These are phyloP conservation scores for Argyra leucocephala DNA, from an alignment of 2,888 invertebrate species.

Conservation along the genomic window DNA sequence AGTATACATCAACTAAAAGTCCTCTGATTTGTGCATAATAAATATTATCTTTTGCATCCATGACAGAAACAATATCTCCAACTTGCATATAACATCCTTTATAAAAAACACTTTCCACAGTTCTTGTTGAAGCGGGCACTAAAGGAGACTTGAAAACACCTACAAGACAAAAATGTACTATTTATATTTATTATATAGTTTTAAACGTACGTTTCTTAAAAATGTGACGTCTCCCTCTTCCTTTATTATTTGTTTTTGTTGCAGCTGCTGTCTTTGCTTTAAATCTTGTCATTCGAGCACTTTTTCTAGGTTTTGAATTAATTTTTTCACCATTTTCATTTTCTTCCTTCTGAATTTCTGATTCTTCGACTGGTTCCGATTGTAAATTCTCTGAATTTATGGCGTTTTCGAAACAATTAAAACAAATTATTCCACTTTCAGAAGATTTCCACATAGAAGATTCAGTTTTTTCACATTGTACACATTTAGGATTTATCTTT, in stretches of 20 bases:
- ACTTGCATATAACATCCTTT: slow-evolving; percentile 73
- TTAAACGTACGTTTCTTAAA: slow-evolving; percentile 57
- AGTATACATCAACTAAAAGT: slow-evolving; percentile 82
- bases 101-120: slow-evolving; percentile 54
- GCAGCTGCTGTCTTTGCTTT: slow-evolving; percentile 47
- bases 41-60: slow-evolving; percentile 62
- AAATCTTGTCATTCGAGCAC: slow-evolving; percentile 29
- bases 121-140: slow-evolving; percentile 70
- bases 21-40: slow-evolving; percentile 88
- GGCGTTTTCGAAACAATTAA: slow-evolving; percentile 58
- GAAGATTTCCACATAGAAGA: slow-evolving; percentile 67
- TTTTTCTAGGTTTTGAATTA: slow-evolving; percentile 23
- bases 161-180: not conserved
- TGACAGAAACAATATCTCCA: slow-evolving; percentile 82
- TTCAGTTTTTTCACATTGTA: slow-evolving; percentile 59
- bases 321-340: slow-evolving; percentile 14
- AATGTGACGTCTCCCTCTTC: slow-evolving; percentile 65
- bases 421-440: slow-evolving; percentile 66
- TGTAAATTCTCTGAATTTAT: slow-evolving; percentile 27
- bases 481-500: slow-evolving; percentile 49
- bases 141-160: slow-evolving; percentile 60
- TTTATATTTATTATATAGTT: not conserved
- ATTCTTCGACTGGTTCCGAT: not conserved
- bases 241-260: slow-evolving; percentile 44
- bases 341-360: slow-evolving; percentile 9